Evolutionary conservation across 2,888 invertebrate species (phyloP), one percentile per base, ranked within the genome.

Genomic region (Leucoma salicis): DNA sequence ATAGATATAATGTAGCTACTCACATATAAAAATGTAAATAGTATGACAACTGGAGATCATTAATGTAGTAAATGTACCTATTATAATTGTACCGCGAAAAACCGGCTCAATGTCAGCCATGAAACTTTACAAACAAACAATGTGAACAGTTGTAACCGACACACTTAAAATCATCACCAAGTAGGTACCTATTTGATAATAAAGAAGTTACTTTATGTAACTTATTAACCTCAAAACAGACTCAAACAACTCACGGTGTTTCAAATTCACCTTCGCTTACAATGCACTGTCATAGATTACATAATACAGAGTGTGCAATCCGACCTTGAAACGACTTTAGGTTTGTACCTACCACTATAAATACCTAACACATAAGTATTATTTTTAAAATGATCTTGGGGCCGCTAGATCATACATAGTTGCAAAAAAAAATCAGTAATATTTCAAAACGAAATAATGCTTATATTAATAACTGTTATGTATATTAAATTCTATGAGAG

Each of bases 191-290:
- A 62, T 57, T 61, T 54, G 44, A 59, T 57, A 56, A 62, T 54
- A 36, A 40, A 41, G 40, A 53, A 39, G 43, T 52, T 55, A 45
- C 38, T 33, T 63, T 62, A 68, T 57, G 52, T 63, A 65, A 66
- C 53, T 59, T 51, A 63, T 62, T 63, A 63, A 58, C 63, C 57
- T 64, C 58, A 63, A 61, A 65, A 59, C 58, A 49, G 65, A 59
- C 50, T 50, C 42, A 58, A 56, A 49, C 59, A 49, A 67, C 67
- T 64, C 57, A 66, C 48, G 61, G 56, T 57, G 43, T 53, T 54
- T 57, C 60, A 57, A 61, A 63, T 49, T 71, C 60, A 70, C 72
- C 73, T 72, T 73, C 68, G 48, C 42, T 52, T 35, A 52, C 53
- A 58, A 49, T 51, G 53, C 53, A 59, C 53, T 55, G 31, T 3